Base-by-base conservation (phyloP, 35 echinoderm and acorn worm species). In the Patiria miniata region DNA sequence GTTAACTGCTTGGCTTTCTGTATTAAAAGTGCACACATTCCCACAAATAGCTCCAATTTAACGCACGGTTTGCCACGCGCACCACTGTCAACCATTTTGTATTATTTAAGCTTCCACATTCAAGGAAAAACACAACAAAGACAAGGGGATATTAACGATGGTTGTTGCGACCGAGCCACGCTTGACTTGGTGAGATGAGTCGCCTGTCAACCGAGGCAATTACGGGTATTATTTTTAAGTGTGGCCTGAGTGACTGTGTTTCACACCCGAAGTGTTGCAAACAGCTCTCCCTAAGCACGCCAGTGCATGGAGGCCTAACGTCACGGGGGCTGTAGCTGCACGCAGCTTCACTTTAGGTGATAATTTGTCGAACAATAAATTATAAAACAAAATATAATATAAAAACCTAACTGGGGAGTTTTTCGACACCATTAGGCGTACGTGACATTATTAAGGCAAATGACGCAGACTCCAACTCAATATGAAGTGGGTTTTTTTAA, bases 161-260 rank as follows among this genome's bases (percentile, higher is more conserved):
- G 26, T 73, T 34, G 34, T 26, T 73, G 57, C 65, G 29, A 32
- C 26, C 26, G 12, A 28, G 21, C 65, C 2, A 32, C 65, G 65
- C 65, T 73, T 73, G 26, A 73, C 65, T 47, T 73, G 65, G 19
- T 23, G 65, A 73, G 65, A 73, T 73, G 19, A 73, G 34, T 73
- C 65, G 34, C 23, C 65, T 73, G 65, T 73, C 65, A 73, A 28
- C 23, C 26, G 2, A 73, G 34, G 65, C 65, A 73, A 73, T 73
- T 73, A 73, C 65, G 65, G 19, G 19, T 22, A 28, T 26, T 34
- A 10, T 73, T 73, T 12, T 47, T 47, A 47, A 47, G 42, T 47
- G 42, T 47, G 4, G 42, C 12, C 14, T 14, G 65, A 73, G 65
- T 30, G 65, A 26, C 29, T 23, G 34, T 30, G 29, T 73, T 73